Evolutionary conservation across 2,888 invertebrate genomes (phyloP).

Genomic region (Zaprionus bogoriensis): DNA sequence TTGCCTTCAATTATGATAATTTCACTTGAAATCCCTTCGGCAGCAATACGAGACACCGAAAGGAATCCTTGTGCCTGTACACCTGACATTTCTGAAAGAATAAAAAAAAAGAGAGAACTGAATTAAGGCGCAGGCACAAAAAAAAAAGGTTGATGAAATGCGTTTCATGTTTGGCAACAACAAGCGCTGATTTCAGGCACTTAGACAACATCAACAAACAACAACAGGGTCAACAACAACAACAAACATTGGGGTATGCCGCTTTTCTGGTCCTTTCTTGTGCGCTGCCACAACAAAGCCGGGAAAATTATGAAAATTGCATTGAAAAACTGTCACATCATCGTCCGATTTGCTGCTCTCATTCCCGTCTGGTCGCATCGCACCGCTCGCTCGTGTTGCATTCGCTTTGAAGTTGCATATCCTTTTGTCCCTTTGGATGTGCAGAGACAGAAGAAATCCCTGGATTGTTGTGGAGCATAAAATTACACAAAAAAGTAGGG

Average conservation of each 20-base stretch:
- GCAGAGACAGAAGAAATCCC: constrained; percentile 1
- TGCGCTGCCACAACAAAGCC: constrained; percentile 32
- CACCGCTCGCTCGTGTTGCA: constrained; percentile 46
- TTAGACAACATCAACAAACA: constrained; percentile 49
- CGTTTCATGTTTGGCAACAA: constrained; percentile 70
- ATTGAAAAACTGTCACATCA: constrained; percentile 75
- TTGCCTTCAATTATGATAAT: constrained; percentile 66
- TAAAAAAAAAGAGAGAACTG: constrained; percentile 3
- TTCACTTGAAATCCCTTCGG: constrained; percentile 60
- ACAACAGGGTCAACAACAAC: constrained; percentile 27
- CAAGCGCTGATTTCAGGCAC: constrained; percentile 68
- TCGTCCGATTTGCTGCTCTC: constrained; percentile 41
- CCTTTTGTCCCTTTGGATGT: constrained; percentile 47
- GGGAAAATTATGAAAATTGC: constrained; percentile 56
- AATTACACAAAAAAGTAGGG: constrained; percentile 33
- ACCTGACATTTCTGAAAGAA: no score
- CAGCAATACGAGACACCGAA: constrained; percentile 25
- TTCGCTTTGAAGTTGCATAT: constrained; percentile 67
- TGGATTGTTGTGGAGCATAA: constrained; percentile 25
- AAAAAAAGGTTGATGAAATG: constrained; percentile 58
- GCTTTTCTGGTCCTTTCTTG: constrained; percentile 1
- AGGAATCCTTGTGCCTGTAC: constrained; percentile 23
- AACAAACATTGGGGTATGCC: constrained; percentile 14
- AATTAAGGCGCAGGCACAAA: background rate
- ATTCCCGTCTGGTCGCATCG: constrained; percentile 10